Evolutionary conservation across 2,797 vertebrate genomes (phyloP), one percentile per base, ranked within the genome.

Genomic region (Notolepis coatsorum): DNA sequence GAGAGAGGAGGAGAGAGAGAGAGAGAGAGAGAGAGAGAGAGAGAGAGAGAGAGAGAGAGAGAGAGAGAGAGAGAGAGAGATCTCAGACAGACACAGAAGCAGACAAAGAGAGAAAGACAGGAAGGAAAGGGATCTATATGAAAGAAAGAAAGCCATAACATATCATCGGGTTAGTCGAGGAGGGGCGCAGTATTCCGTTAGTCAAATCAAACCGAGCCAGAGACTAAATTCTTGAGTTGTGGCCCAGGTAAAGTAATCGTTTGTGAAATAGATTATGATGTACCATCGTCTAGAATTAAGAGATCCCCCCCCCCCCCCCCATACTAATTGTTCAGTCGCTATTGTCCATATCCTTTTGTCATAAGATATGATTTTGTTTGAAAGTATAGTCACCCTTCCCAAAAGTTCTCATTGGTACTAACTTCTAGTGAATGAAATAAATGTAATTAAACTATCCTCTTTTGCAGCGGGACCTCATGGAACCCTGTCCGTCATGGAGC

Each of bases 1-100:
- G 67, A 62, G 48, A 75, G 79, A 87, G 89, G 88, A 68, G 62
- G 48, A 75, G 64, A 81, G 46, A 60, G 51, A 43, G 49, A 56
- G 17, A 73, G 52, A 57, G 52, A 59, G 48, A 77, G 61, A 68
- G 60, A 66, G 61, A 53, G 41, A 68, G 33, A 52, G 27, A 53
- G 63, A 63, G 15, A 59, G n/a, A 59, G 18, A 48, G 52, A 35
- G 31, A 45, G 25, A 42, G 28, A 50, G 38, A 45, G 49, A 38
- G 41, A n/a, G 42, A 37, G 23, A 42, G 55, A 51, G 17, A 58
- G 41, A 63, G 18, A 61, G 46, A 21, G 41, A 61, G 49, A 27
- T 37, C n/a, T n/a, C 42, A 35, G 41, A 31, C 15, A 38, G 7
- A 25, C 15, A 28, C 10, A 42, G 17, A 46, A 33, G 12, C 21